These are phyloP conservation scores for Ptiloglossa arizonensis DNA, from an alignment of 1,140 invertebrate species.

Conservation along the genomic window DNA sequence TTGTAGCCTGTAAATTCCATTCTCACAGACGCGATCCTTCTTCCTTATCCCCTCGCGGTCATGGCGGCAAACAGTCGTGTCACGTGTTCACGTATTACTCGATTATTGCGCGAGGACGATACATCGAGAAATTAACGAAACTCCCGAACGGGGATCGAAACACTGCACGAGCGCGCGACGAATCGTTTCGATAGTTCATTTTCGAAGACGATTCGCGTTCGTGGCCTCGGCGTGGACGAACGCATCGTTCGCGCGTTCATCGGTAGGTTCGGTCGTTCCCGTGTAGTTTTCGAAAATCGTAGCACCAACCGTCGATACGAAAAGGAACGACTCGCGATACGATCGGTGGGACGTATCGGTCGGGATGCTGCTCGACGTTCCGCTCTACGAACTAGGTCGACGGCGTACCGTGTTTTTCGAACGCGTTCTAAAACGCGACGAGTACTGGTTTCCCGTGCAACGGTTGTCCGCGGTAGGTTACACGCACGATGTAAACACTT, in stretches of 20 bases:
- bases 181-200: background rate
- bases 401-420: background rate
- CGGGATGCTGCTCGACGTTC: background rate
- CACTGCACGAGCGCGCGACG: background rate
- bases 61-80: conserved; percentile 39
- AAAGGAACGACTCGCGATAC: no score
- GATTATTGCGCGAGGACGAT: background rate
- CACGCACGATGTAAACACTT: conserved; percentile 63
- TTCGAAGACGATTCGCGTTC: background rate
- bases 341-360: no score
- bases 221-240: background rate
- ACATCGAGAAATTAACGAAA: background rate
- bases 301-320: background rate
- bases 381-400: background rate
- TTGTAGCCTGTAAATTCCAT: conserved; percentile 78
- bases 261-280: background rate
- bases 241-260: conserved; percentile 1
- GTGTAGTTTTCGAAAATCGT: conserved; percentile 7
- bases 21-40: conserved; percentile 39
- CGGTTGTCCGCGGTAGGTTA: conserved; percentile 31
- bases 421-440: conserved; percentile 5
- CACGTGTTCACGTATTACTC: conserved; percentile 21
- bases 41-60: conserved; percentile 20
- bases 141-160: background rate
- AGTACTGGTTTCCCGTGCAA: conserved; percentile 17